These are phyloP conservation scores for Melipona bicolor DNA, from an alignment of 2,888 invertebrate genomes.

Conservation along the genomic window DNA sequence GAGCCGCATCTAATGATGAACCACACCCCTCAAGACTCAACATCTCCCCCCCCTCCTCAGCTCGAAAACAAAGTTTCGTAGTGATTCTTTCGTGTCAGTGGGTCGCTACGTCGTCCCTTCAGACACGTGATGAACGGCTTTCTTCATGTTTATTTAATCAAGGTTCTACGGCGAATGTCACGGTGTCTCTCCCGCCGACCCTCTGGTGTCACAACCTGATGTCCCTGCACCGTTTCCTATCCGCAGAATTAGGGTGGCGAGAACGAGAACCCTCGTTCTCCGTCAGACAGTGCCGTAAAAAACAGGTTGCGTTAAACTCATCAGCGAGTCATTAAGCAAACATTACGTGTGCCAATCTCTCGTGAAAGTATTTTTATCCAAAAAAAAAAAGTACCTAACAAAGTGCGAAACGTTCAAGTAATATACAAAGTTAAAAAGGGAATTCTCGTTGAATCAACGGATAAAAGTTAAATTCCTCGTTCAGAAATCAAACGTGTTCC, in stretches of 20 bases:
- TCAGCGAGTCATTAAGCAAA: slow-evolving; percentile 19
- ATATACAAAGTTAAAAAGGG: background rate
- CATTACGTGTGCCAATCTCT: too few relatives aligned
- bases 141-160: slow-evolving; percentile 75
- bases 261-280: slow-evolving; percentile 37
- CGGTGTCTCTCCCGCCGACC: slow-evolving; percentile 50
- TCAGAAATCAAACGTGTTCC: slow-evolving; percentile 5
- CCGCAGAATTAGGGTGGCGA: slow-evolving; percentile 62
- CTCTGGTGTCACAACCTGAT: slow-evolving; percentile 68
- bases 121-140: slow-evolving; percentile 62
- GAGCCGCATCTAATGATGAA: slow-evolving; percentile 19
- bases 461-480: slow-evolving; percentile 32
- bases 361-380: background rate
- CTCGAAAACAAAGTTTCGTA: slow-evolving; percentile 38
- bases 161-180: slow-evolving; percentile 69
- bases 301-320: slow-evolving; percentile 27
- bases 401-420: background rate
- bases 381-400: background rate
- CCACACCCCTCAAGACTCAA: slow-evolving; percentile 4
- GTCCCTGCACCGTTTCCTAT: slow-evolving; percentile 70
- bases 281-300: slow-evolving; percentile 53
- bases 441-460: background rate
- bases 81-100: slow-evolving; percentile 54
- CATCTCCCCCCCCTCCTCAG: background rate
- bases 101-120: slow-evolving; percentile 28